phyloP scores from a whole-genome alignment of 2,888 invertebrate species.

The Prosopocoilus inquinatus region DNA sequence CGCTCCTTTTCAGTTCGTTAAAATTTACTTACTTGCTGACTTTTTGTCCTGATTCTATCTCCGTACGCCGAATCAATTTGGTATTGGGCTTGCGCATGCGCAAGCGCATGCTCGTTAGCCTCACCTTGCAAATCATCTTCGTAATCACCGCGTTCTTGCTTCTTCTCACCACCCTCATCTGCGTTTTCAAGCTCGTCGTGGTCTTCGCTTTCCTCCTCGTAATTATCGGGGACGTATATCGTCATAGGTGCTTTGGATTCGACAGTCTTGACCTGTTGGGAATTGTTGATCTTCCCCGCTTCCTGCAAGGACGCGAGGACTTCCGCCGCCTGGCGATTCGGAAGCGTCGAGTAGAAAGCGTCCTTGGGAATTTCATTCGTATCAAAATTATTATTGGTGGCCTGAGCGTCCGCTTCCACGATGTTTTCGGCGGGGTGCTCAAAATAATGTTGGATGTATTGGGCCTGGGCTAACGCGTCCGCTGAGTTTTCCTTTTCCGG shows the following conservation, averaged over 20 bases:
- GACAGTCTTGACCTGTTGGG: conserved; percentile 38
- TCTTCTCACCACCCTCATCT: conserved; percentile 5
- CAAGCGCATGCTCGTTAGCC: background rate
- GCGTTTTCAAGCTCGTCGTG: background rate
- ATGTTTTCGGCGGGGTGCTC: conserved; percentile 27
- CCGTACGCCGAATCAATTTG: conserved; percentile 5
- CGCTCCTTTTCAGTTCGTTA: too few species aligned
- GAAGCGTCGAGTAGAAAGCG: conserved; percentile 42
- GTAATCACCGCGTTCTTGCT: background rate
- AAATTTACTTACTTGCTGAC: conserved; percentile 5
- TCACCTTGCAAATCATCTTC: conserved; percentile 1
- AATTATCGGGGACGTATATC: conserved; percentile 54
- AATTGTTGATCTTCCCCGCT: conserved; percentile 53
- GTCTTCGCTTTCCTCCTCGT: conserved; percentile 16
- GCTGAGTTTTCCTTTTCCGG: background rate
- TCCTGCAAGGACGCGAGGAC: conserved; percentile 60
- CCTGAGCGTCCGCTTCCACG: conserved; percentile 36
- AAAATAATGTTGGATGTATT: conserved; percentile 40
- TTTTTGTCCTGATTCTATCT: conserved; percentile 6
- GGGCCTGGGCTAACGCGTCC: conserved; percentile 34
- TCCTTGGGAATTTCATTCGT: background rate
- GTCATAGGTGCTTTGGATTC: conserved; percentile 53
- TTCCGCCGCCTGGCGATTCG: conserved; percentile 62
- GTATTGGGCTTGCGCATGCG: too few species aligned
- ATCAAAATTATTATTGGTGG: conserved; percentile 12